Percentiles rank a stretch among this genome's conserved stretches.
Conservation (phyloP, 1,140 invertebrate species). For the Lepidurus arcticus region DNA sequence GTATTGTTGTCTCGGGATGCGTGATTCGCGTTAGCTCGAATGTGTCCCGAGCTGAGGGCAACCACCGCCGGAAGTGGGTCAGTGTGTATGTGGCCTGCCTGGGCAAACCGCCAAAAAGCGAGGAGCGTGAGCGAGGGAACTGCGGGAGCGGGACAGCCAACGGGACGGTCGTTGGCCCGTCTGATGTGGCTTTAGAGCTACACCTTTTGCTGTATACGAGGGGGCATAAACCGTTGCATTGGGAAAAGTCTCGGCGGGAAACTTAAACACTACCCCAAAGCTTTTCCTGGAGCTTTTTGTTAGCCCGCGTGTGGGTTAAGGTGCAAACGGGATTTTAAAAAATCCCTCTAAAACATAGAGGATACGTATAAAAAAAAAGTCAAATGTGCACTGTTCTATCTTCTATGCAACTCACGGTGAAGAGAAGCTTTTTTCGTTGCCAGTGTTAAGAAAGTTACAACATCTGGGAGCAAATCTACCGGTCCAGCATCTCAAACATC, state of each 20-base stretch:
- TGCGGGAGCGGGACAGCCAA: conserved; percentile 7
- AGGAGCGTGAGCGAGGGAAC: conserved; percentile 1
- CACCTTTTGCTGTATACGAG: background rate
- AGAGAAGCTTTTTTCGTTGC: background rate
- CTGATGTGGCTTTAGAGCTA: background rate
- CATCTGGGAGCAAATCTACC: background rate
- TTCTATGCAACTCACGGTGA: background rate
- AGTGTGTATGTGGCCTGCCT: conserved; percentile 21
- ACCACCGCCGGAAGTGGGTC: conserved; percentile 20
- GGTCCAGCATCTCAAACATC: too few species aligned
- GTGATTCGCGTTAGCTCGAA: background rate
- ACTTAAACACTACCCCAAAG: background rate
- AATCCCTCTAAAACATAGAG: background rate
- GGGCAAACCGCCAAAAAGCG: conserved; percentile 8
- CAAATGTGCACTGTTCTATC: background rate
- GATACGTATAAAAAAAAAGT: background rate
- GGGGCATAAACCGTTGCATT: background rate
- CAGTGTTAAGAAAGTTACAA: background rate
- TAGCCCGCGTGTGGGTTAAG: background rate
- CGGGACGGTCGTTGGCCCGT: conserved; percentile 19
- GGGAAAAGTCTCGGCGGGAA: background rate
- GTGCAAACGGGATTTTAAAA: background rate
- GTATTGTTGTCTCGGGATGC: conserved; percentile 2
- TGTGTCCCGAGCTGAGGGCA: conserved; percentile 17
- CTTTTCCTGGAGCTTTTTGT: background rate